Evolutionary conservation across 2,797 vertebrate species (phyloP).

Genomic region (Streptopelia turtur): DNA sequence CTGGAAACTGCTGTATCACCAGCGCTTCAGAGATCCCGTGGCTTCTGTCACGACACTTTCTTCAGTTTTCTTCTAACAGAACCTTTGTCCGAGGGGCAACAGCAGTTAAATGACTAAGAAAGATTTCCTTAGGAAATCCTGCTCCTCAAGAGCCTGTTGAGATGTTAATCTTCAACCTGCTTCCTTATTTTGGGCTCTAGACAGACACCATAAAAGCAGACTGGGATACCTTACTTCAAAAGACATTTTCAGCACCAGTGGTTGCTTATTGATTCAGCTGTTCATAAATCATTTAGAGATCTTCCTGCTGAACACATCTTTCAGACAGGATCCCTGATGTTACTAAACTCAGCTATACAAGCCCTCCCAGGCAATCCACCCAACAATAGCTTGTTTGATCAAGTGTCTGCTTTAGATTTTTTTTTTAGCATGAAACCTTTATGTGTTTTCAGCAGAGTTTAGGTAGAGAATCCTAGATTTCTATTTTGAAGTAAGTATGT

Average conservation of each 20-base stretch:
- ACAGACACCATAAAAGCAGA: background rate
- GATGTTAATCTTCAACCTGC: conserved; percentile 50
- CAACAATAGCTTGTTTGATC: conserved; percentile 58
- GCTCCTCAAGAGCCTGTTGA: conserved; percentile 9
- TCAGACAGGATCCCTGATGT: conserved; percentile 57
- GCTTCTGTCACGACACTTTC: background rate
- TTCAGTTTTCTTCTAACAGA: conserved; percentile 14
- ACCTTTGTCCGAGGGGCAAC: conserved; percentile 15
- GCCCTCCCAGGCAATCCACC: conserved; percentile 45
- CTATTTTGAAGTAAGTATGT: background rate
- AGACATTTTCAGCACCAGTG: conserved; percentile 63
- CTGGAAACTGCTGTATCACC: background rate
- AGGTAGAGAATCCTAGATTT: background rate
- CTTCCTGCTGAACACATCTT: conserved; percentile 53
- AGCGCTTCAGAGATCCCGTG: background rate
- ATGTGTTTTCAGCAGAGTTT: conserved; percentile 32
- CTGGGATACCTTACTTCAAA: conserved; percentile 56
- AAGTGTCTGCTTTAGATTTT: conserved; percentile 4
- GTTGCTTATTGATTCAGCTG: conserved; percentile 66
- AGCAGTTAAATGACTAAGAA: conserved; percentile 19
- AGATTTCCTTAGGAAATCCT: conserved; percentile 50
- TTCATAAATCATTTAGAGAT: conserved; percentile 75
- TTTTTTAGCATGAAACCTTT: conserved; percentile 24
- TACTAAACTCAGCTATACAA: conserved; percentile 48
- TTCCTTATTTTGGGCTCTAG: conserved; percentile 56